These are phyloP conservation scores for Drosophila meridionalis DNA, from an alignment of 2,888 invertebrate genomes.

Conservation along the genomic window DNA sequence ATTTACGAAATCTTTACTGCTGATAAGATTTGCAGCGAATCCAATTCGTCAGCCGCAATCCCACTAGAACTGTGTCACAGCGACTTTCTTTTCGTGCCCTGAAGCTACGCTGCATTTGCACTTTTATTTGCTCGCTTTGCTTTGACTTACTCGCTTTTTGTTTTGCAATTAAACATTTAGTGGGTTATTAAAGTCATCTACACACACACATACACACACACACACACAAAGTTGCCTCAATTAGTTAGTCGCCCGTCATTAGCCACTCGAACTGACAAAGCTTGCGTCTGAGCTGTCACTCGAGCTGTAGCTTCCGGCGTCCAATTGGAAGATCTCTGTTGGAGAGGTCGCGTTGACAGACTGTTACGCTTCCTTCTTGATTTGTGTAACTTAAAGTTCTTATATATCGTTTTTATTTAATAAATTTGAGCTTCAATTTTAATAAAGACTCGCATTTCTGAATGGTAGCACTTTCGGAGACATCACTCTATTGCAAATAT, in stretches of 20 bases:
- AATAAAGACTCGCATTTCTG: neutral
- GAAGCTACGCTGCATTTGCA: constrained; percentile 30
- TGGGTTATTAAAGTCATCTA: constrained; percentile 35
- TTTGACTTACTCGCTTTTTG: constrained; percentile 21
- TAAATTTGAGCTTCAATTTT: neutral
- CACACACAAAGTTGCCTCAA: constrained; percentile 45
- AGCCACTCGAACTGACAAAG: constrained; percentile 21
- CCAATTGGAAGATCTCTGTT: constrained; percentile 14
- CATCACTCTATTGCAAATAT: neutral
- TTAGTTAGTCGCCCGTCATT: constrained; percentile 37
- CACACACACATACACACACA: constrained; percentile 25
- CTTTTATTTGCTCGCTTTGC: constrained; percentile 16
- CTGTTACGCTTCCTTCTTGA: constrained; percentile 2
- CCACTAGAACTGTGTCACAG: constrained; percentile 43
- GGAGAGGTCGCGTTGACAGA: constrained; percentile 5
- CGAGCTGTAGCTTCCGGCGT: constrained; percentile 21
- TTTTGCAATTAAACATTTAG: constrained; percentile 47
- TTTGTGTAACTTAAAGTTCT: neutral
- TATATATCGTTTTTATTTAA: neutral
- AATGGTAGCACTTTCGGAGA: neutral
- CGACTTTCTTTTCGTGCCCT: constrained; percentile 56
- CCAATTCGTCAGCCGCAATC: constrained; percentile 30
- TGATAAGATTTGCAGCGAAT: constrained; percentile 33
- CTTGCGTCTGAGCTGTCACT: constrained; percentile 12
- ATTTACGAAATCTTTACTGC: constrained; percentile 18